These are phyloP conservation scores for Actinia tenebrosa DNA, from an alignment of 64 coral and sea anemone species.

Conservation along the genomic window DNA sequence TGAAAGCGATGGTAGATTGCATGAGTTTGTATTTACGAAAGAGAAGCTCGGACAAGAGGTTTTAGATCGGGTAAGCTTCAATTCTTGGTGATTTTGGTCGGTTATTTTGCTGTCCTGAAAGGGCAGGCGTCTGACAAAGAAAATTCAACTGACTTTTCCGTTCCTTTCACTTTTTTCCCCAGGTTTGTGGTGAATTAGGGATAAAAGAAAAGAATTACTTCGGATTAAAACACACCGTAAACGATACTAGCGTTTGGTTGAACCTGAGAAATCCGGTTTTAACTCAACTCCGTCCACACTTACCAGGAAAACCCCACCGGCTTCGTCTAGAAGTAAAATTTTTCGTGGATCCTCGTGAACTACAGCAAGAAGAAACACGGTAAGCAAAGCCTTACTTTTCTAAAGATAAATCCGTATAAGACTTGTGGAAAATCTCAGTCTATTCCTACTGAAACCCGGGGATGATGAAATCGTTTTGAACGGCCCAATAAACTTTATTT, in stretches of 20 bases:
- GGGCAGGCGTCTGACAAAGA: constrained; percentile 29
- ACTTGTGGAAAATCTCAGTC: background rate
- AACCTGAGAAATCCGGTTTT: constrained; percentile 93
- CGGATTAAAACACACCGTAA: constrained; percentile 69
- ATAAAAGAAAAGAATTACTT: constrained; percentile 96
- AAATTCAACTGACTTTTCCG: constrained; percentile 12
- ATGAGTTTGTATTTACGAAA: constrained; percentile 53
- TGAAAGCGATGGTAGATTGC: constrained; percentile 42
- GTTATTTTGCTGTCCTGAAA: background rate
- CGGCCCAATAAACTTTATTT: background rate
- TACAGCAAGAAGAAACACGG: constrained; percentile 98
- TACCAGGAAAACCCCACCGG: constrained; percentile 94
- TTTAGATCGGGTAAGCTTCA: constrained; percentile 50
- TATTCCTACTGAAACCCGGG: background rate
- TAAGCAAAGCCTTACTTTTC: constrained; percentile 10
- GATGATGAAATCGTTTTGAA: background rate
- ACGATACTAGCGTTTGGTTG: constrained; percentile 86
- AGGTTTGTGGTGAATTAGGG: constrained; percentile 87
- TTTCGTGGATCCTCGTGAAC: constrained; percentile 93
- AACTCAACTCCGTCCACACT: constrained; percentile 86
- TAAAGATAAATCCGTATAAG: background rate
- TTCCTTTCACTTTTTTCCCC: background rate
- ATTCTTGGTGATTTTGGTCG: background rate
- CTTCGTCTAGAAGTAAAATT: constrained; percentile 98
- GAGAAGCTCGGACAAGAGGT: constrained; percentile 69